Evolutionary conservation across 2,888 invertebrate genomes (phyloP).

Genomic region (Shargacucullia verbasci): DNA sequence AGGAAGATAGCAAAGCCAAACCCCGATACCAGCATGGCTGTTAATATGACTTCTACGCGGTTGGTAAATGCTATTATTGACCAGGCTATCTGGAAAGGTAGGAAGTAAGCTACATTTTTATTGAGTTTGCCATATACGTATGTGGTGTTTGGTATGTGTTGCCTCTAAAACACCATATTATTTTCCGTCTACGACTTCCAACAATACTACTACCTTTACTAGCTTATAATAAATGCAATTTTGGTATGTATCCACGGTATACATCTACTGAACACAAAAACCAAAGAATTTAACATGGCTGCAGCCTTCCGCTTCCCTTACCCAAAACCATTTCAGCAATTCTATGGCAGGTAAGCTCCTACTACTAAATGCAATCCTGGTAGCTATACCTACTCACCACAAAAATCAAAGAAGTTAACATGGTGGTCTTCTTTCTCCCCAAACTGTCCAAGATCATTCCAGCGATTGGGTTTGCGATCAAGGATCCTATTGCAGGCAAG

Average conservation of each 20-base stretch:
- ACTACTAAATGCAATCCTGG: slow-evolving; percentile 4
- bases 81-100: slow-evolving; percentile 71
- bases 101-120: too few species aligned
- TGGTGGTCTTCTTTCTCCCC: slow-evolving; percentile 69
- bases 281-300: too few species aligned
- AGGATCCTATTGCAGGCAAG: slow-evolving; percentile 70
- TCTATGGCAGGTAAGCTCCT: background rate
- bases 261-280: too few species aligned
- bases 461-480: slow-evolving; percentile 68
- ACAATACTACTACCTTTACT: too few species aligned
- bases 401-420: slow-evolving; percentile 60
- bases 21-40: slow-evolving; percentile 72
- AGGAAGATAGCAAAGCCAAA: slow-evolving; percentile 66
- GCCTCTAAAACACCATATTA: too few species aligned
- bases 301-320: too few species aligned
- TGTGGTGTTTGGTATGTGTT: too few species aligned
- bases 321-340: background rate
- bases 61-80: slow-evolving; percentile 60
- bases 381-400: slow-evolving; percentile 75
- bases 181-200: too few species aligned
- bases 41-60: slow-evolving; percentile 69
- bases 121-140: too few species aligned
- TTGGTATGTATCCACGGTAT: too few species aligned
- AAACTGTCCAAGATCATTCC: slow-evolving; percentile 66
- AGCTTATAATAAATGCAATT: too few species aligned